A percentile compares a stretch with the other conserved stretches of the same genome.
Evolutionary conservation across 2,888 invertebrate genomes (phyloP).

Genomic region (Lymantria monacha): DNA sequence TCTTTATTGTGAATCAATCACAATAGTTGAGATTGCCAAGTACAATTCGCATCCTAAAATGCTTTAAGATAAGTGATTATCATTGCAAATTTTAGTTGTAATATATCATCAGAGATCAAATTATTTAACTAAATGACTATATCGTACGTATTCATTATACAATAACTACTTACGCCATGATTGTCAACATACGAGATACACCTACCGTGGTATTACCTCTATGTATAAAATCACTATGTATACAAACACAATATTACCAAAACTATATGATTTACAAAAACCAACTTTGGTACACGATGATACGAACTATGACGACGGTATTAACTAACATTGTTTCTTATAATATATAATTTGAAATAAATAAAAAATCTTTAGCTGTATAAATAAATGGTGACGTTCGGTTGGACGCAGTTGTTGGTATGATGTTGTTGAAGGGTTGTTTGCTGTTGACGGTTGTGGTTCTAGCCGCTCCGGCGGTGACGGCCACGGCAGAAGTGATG

Average conservation of each 20-base stretch:
- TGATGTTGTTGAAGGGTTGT: conserved; percentile 28
- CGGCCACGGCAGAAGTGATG: conserved; percentile 68
- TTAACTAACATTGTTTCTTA: conserved; percentile 12
- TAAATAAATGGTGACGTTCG: conserved; percentile 32
- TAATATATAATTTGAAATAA: conserved; percentile 27
- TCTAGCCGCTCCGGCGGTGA: conserved; percentile 37
- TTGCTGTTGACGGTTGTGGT: conserved; percentile 33
- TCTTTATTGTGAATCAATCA: too few species aligned
- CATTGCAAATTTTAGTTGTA: too few species aligned
- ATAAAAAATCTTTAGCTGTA: conserved; percentile 35
- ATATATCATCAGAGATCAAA: neutral
- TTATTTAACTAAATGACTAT: conserved; percentile 2
- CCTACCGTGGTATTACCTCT: conserved; percentile 27
- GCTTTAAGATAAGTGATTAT: too few species aligned
- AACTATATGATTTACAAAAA: neutral
- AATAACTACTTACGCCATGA: conserved; percentile 29
- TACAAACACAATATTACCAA: neutral
- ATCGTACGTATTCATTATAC: conserved; percentile 20
- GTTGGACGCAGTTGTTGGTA: conserved; percentile 13
- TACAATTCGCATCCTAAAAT: too few species aligned
- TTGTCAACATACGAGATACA: conserved; percentile 28
- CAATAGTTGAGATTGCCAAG: too few species aligned
- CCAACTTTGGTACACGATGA: conserved; percentile 5
- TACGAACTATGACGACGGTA: conserved; percentile 8
- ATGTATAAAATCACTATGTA: conserved; percentile 26